Percentiles rank a stretch among this genome's conserved stretches.
Conservation (phyloP, 2,888 invertebrate species). For the Oscheius sp. region DNA sequence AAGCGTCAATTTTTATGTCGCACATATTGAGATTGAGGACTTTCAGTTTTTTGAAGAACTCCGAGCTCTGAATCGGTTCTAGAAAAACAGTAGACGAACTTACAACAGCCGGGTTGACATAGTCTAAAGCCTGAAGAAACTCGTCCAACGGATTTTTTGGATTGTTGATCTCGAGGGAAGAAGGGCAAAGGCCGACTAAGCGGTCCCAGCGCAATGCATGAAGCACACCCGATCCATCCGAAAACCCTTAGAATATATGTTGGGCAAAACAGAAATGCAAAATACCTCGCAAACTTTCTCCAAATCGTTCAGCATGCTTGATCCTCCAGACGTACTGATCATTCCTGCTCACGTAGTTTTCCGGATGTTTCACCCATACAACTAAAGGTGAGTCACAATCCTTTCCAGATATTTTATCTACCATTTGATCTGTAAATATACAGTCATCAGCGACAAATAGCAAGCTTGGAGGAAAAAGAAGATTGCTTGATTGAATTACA, state of each 20-base stretch:
- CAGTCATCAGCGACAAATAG: too few species aligned
- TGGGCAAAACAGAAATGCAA: neutral
- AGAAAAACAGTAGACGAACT: conserved; percentile 1
- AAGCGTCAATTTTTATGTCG: neutral
- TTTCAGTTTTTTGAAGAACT: conserved; percentile 37
- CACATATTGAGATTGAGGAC: conserved; percentile 12
- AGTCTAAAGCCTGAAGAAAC: conserved; percentile 41
- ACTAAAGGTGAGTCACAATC: too few species aligned
- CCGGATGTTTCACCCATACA: conserved; percentile 2
- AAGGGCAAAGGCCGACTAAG: conserved; percentile 48
- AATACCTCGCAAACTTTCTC: conserved; percentile 48
- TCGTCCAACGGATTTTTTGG: conserved; percentile 47
- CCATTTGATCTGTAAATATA: too few species aligned
- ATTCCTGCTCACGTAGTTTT: neutral
- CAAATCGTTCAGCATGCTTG: conserved; percentile 49
- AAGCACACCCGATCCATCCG: conserved; percentile 47
- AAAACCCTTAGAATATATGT: conserved; percentile 39
- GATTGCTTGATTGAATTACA: too few species aligned
- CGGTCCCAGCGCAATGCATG: conserved; percentile 39
- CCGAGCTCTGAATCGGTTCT: conserved; percentile 17
- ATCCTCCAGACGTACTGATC: conserved; percentile 45
- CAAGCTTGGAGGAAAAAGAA: too few species aligned
- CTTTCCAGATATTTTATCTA: too few species aligned
- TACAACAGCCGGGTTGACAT: conserved; percentile 38
- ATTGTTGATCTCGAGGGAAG: conserved; percentile 47